Conservation (phyloP, 2,113 vertebrate genomes). For the Etheostoma cragini region DNA sequence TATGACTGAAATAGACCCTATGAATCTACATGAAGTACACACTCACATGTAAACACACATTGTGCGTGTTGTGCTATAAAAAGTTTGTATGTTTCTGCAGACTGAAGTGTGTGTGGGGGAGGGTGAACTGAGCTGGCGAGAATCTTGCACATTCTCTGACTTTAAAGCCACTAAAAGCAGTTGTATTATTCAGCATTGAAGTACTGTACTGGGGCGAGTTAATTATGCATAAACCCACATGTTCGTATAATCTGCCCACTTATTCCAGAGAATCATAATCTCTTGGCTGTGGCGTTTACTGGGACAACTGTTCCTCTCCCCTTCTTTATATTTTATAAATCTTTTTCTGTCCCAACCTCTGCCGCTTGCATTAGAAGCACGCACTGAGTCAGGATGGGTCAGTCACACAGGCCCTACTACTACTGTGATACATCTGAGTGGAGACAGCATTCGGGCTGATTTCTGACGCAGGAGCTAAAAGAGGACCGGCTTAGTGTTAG, state of each 20-base stretch:
- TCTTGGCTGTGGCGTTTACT: constrained; percentile 70
- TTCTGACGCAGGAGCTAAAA: constrained; percentile 74
- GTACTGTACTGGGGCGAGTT: constrained; percentile 65
- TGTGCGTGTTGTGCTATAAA: constrained; percentile 18
- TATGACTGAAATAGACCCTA: neutral
- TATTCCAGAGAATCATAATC: constrained; percentile 71
- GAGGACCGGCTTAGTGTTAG: constrained; percentile 48
- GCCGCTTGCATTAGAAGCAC: constrained; percentile 69
- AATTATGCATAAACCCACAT: constrained; percentile 85
- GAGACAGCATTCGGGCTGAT: constrained; percentile 46
- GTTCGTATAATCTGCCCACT: constrained; percentile 83
- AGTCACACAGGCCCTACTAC: constrained; percentile 61
- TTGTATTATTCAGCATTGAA: constrained; percentile 81
- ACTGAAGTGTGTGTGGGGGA: neutral
- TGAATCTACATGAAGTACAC: neutral
- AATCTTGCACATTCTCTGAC: constrained; percentile 62
- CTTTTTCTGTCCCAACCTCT: constrained; percentile 61
- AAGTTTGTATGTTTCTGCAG: constrained; percentile 50
- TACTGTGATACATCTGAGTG: constrained; percentile 27
- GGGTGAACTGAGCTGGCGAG: constrained; percentile 35
- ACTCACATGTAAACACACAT: constrained; percentile 14
- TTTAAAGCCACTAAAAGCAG: constrained; percentile 76
- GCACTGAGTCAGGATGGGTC: constrained; percentile 74
- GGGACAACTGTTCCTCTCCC: constrained; percentile 75
- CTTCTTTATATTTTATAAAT: constrained; percentile 84